Percentiles rank a stretch among this genome's conserved stretches.
Conservation (phyloP, 2,113 vertebrate genomes). For the Nerophis ophidion region DNA sequence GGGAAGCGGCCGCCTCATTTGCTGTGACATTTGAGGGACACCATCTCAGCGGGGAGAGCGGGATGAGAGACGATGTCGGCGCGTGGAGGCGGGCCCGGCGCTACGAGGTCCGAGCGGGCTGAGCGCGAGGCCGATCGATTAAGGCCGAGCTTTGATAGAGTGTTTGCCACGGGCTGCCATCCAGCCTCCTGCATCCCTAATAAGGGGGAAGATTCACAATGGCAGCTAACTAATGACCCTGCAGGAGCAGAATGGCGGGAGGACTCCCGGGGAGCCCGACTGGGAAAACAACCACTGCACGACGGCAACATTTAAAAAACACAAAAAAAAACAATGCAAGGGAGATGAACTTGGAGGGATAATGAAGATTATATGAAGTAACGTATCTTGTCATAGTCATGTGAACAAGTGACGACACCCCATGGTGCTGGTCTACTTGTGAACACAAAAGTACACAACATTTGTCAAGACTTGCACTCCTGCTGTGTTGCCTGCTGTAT, state of each 20-base stretch:
- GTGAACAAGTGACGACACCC: too few relatives aligned
- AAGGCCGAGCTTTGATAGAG: constrained; percentile 39
- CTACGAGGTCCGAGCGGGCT: constrained; percentile 36
- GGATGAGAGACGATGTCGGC: constrained; percentile 26
- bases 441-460: not conserved
- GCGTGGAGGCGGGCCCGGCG: constrained; percentile 37
- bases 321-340: not conserved
- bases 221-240: constrained; percentile 45
- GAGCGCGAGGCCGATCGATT: constrained; percentile 47
- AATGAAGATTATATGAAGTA: not conserved
- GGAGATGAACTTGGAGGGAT: not conserved
- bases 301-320: constrained; percentile 1
- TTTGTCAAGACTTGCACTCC: not conserved
- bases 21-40: constrained; percentile 63
- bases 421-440: too few relatives aligned
- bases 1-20: constrained; percentile 32
- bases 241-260: constrained; percentile 23
- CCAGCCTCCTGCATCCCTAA: constrained; percentile 43
- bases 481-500: not conserved
- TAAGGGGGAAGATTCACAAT: constrained; percentile 55
- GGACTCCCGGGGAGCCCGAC: constrained; percentile 9
- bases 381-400: not conserved
- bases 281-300: not conserved
- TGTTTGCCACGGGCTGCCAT: constrained; percentile 51
- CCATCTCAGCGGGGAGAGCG: constrained; percentile 34